These are phyloP conservation scores for Spondyliosoma cantharus DNA, from an alignment of 2,797 vertebrate genomes.

Conservation along the genomic window DNA sequence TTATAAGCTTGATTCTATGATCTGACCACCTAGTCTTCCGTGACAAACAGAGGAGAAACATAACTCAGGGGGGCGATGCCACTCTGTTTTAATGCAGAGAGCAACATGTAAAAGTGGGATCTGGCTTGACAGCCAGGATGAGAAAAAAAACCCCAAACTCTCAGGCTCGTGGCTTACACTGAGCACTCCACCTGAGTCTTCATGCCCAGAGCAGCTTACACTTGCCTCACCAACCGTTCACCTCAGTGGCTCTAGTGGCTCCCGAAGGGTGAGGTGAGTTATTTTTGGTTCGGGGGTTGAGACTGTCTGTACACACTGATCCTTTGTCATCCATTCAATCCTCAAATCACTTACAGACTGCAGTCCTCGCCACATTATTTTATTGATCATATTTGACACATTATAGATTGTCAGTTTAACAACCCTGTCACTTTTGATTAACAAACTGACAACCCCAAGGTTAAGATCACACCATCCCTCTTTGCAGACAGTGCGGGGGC, in stretches of 20 bases:
- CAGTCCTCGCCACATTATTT: constrained; percentile 26
- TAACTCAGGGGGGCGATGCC: constrained; percentile 24
- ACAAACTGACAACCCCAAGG: constrained; percentile 28
- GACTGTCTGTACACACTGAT: constrained; percentile 20
- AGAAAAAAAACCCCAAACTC: constrained; percentile 9
- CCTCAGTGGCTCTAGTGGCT: constrained; percentile 35
- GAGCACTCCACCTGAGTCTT: constrained; percentile 51
- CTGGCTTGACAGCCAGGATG: constrained; percentile 43
- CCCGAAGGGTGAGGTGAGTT: constrained; percentile 50
- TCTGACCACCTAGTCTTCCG: constrained; percentile 5
- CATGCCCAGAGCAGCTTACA: constrained; percentile 54
- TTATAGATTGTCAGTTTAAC: constrained; percentile 41
- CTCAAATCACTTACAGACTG: constrained; percentile 8
- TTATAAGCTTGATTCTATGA: constrained; percentile 10
- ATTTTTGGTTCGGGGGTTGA: constrained; percentile 43
- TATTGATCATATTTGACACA: constrained; percentile 54
- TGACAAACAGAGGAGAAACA: constrained; percentile 4
- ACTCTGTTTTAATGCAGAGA: constrained; percentile 44
- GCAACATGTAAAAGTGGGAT: constrained; percentile 56
- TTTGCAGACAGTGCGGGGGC: not conserved
- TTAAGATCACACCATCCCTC: not conserved
- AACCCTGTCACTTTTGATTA: constrained; percentile 55
- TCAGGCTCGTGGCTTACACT: constrained; percentile 41
- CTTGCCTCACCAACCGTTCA: constrained; percentile 53
- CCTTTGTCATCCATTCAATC: not conserved